phyloP scores from a whole-genome alignment of 2,113 vertebrate species.

The Corvus hawaiiensis region DNA sequence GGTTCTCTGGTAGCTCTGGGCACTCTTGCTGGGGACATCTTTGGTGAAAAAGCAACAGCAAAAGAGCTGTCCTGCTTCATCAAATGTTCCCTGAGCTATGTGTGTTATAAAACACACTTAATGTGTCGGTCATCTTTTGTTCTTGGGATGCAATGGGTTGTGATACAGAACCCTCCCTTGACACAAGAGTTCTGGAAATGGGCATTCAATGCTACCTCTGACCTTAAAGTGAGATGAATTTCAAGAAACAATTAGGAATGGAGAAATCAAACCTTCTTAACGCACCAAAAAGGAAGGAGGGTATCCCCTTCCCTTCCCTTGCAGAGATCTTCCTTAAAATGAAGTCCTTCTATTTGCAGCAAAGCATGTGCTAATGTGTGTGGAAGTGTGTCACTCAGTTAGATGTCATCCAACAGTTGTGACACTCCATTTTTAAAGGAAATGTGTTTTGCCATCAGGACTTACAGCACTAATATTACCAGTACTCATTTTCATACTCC shows the following conservation, averaged over 20 bases:
- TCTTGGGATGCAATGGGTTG: neutral
- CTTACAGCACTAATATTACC: neutral
- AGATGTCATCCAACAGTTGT: neutral
- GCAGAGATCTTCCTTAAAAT: neutral
- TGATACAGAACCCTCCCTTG: neutral
- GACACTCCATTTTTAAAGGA: neutral
- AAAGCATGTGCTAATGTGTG: neutral
- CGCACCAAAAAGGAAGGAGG: neutral
- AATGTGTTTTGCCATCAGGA: neutral
- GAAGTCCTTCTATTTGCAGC: neutral
- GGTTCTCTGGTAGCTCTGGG: neutral
- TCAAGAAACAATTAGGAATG: neutral
- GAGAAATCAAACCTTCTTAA: neutral
- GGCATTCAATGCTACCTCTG: neutral
- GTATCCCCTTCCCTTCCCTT: neutral
- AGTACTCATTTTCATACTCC: neutral
- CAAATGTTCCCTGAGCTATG: neutral
- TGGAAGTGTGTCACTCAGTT: neutral
- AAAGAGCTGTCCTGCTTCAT: neutral
- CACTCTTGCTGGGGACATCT: neutral
- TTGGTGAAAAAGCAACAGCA: neutral
- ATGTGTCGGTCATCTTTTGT: neutral
- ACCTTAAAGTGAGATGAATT: neutral
- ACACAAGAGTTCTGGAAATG: neutral
- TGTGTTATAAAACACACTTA: neutral